These are phyloP conservation scores for Tetropium fuscum DNA, from an alignment of 2,888 invertebrate species.

Conservation along the genomic window DNA sequence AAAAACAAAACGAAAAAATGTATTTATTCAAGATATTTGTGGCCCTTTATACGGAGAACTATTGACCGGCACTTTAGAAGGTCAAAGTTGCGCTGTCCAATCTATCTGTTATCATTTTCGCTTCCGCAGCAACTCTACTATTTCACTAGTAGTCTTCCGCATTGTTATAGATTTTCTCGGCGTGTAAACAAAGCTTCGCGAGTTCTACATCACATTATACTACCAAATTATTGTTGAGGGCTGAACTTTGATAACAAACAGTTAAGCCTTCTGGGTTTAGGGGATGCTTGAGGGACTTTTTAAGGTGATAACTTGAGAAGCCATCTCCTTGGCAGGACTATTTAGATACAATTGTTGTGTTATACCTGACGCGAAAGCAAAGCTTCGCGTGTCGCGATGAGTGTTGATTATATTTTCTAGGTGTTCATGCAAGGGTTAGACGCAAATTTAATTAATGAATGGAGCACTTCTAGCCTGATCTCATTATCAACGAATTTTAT, in stretches of 20 bases:
- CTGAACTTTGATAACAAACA: constrained; percentile 39
- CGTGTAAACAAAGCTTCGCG: constrained; percentile 51
- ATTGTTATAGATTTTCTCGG: constrained; percentile 27
- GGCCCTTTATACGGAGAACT: constrained; percentile 2
- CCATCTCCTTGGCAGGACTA: neutral
- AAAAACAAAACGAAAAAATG: constrained; percentile 4
- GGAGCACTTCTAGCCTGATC: too few species aligned
- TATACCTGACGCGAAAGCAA: too few species aligned
- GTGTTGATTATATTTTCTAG: neutral
- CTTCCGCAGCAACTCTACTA: constrained; percentile 25
- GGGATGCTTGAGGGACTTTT: constrained; percentile 3
- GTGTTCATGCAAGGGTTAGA: too few species aligned
- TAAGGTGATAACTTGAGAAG: constrained; percentile 5
- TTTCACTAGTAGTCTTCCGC: constrained; percentile 28
- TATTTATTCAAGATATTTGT: constrained; percentile 9
- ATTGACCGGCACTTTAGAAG: constrained; percentile 15
- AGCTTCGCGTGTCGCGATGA: neutral
- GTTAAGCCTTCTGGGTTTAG: constrained; percentile 43
- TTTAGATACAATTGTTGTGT: neutral
- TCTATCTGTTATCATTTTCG: constrained; percentile 38
- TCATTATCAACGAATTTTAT: too few species aligned
- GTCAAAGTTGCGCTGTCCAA: constrained; percentile 7
- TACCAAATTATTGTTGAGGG: constrained; percentile 52
- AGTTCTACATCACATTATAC: constrained; percentile 51
- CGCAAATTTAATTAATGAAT: too few species aligned